A percentile compares a stretch with the other conserved stretches of the same genome.
Conservation (phyloP, 2,113 vertebrate genomes). For the Dipodomys ordii region DNA sequence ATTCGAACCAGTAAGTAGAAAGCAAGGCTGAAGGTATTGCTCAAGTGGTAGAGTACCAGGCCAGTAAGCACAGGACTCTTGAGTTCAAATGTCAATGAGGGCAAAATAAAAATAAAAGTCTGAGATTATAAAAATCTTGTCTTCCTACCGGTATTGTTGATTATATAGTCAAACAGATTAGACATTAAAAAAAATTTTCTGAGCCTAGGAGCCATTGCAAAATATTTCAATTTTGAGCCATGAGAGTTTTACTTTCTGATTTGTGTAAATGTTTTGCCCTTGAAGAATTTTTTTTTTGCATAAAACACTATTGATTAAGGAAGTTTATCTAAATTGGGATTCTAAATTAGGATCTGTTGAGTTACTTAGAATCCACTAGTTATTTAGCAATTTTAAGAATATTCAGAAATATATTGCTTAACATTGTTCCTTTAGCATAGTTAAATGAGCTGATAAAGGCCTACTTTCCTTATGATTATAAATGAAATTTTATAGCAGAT, state of each 20-base stretch:
- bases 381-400: conserved; percentile 41
- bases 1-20: neutral
- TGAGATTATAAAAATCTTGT: neutral
- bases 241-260: conserved; percentile 6
- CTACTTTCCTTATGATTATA: conserved; percentile 35
- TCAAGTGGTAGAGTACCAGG: too few species aligned
- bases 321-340: conserved; percentile 58
- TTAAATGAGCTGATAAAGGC: neutral
- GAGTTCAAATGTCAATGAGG: too few species aligned
- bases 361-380: neutral
- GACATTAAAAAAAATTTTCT: neutral
- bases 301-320: conserved; percentile 45
- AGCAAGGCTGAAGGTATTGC: too few species aligned
- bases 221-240: conserved; percentile 59
- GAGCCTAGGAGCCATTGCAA: conserved; percentile 17
- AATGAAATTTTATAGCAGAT: conserved; percentile 44
- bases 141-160: neutral
- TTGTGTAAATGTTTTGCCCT: conserved; percentile 14
- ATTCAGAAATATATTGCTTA: conserved; percentile 38
- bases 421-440: neutral
- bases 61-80: too few species aligned
- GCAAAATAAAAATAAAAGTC: too few species aligned
- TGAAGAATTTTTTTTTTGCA: conserved; percentile 32
- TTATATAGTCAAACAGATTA: neutral
- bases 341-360: conserved; percentile 42